Conservation (phyloP, 1,140 invertebrate species). For the Nixonia krombeini region DNA sequence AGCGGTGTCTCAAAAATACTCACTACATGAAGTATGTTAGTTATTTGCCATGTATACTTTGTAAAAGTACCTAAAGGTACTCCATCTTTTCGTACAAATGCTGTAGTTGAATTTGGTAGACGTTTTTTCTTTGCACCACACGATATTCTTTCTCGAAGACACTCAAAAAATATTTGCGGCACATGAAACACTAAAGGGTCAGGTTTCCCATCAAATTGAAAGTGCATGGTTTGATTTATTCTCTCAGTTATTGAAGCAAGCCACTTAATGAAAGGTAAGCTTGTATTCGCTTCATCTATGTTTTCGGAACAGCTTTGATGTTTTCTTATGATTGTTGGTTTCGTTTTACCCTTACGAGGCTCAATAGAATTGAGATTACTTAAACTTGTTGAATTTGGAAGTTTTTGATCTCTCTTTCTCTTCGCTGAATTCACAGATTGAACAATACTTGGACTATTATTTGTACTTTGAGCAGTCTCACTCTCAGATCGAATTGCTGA, state of each 20-base stretch:
- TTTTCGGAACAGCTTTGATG: slow-evolving; percentile 57
- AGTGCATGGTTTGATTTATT: slow-evolving; percentile 86
- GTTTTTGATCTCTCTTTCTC: slow-evolving; percentile 60
- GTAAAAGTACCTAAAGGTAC: slow-evolving; percentile 80
- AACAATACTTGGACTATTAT: slow-evolving; percentile 1
- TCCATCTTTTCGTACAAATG: slow-evolving; percentile 76
- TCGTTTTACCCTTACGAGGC: slow-evolving; percentile 58
- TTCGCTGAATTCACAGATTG: slow-evolving; percentile 48
- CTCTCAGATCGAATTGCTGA: slow-evolving; percentile 36
- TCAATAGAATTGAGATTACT: slow-evolving; percentile 65
- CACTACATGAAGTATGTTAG: slow-evolving; percentile 81
- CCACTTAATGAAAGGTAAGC: slow-evolving; percentile 79
- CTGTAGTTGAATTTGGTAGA: slow-evolving; percentile 76
- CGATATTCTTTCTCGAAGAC: slow-evolving; percentile 79
- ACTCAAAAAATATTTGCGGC: slow-evolving; percentile 81
- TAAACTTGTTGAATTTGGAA: slow-evolving; percentile 32
- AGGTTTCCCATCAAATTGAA: slow-evolving; percentile 80
- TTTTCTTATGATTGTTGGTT: slow-evolving; percentile 58
- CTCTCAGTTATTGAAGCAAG: slow-evolving; percentile 82
- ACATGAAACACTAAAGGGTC: slow-evolving; percentile 82
- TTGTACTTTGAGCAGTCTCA: slow-evolving; percentile 22
- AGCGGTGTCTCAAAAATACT: slow-evolving; percentile 82
- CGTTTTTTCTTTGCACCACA: slow-evolving; percentile 77
- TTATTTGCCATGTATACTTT: slow-evolving; percentile 83
- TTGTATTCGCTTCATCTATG: slow-evolving; percentile 65